A percentile compares a stretch with the other conserved stretches of the same genome.
Conservation (phyloP, 2,113 vertebrate species). For the Semnornis frantzii region DNA sequence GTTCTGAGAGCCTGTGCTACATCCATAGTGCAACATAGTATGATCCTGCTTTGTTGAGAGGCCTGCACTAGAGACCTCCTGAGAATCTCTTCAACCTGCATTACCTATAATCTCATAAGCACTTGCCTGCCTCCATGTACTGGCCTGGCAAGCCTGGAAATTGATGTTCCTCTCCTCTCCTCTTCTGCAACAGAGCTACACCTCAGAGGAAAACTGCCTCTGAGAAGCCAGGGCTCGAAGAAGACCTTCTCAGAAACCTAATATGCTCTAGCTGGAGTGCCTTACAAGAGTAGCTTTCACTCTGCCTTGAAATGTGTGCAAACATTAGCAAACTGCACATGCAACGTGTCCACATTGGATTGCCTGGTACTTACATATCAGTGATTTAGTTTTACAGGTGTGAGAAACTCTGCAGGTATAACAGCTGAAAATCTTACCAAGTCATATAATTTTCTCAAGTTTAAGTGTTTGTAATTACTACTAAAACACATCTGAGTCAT, state of each 20-base stretch:
- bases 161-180: fast-evolving
- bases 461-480: not conserved
- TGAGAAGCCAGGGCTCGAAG: not conserved
- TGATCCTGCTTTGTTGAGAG: not conserved
- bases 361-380: not conserved
- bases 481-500: not conserved
- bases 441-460: not conserved
- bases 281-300: not conserved
- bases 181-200: not conserved
- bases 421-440: not conserved
- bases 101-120: not conserved
- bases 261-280: not conserved
- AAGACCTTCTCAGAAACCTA: not conserved
- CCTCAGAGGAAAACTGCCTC: not conserved
- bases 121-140: not conserved
- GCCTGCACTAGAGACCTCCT: not conserved
- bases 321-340: not conserved
- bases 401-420: not conserved
- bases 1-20: not conserved
- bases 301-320: not conserved
- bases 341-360: not conserved
- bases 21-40: not conserved
- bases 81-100: not conserved
- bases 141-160: not conserved
- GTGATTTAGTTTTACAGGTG: not conserved